A percentile compares a stretch with the other conserved stretches of the same genome.
Conservation (phyloP, 2,113 vertebrate genomes). For the Pomatorhinus ruficollis region DNA sequence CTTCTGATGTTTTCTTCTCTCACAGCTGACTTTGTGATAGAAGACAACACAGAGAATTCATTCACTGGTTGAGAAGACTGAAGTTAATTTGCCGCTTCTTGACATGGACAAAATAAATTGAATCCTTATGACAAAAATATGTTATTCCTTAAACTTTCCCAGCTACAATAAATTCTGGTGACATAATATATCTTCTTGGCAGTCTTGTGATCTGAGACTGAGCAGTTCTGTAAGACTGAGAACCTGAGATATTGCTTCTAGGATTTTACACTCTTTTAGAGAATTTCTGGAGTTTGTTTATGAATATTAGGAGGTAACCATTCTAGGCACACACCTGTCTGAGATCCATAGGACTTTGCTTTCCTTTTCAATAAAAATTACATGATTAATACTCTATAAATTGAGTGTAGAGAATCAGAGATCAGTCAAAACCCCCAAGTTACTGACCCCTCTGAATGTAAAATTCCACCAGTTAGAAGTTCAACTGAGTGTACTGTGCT, state of each 20-base stretch:
- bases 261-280: not conserved
- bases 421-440: accelerated
- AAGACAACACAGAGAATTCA: not conserved
- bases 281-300: not conserved
- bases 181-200: not conserved
- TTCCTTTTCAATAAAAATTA: not conserved
- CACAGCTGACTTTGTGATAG: not conserved
- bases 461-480: not conserved
- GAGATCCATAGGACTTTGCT: not conserved
- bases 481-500: not conserved
- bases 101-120: not conserved
- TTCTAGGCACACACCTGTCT: not conserved
- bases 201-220: not conserved
- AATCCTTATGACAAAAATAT: not conserved
- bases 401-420: not conserved
- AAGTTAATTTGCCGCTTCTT: not conserved
- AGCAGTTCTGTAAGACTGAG: not conserved
- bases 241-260: not conserved
- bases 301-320: not conserved
- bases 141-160: not conserved
- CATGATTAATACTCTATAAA: not conserved
- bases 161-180: not conserved
- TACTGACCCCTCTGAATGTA: not conserved
- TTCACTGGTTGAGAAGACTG: not conserved
- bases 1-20: not conserved